Evolutionary conservation across 2,888 invertebrate species (phyloP), one percentile per base, ranked within the genome.

Genomic region (Bedellia somnulentella): DNA sequence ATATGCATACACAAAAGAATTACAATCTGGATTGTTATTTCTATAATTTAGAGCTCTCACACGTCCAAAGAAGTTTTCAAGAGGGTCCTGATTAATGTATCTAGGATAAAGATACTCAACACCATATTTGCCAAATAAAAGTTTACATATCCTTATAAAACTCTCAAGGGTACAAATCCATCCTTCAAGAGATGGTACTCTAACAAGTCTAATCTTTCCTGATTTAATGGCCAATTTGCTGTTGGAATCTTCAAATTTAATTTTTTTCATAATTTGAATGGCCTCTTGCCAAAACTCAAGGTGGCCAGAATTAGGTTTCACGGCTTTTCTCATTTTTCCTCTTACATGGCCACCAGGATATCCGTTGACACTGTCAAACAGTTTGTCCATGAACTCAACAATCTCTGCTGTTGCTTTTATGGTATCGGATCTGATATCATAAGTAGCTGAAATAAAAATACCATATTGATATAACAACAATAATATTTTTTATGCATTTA

Each of bases 51-150:
- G 13, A 5, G 43, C 41, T 27, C 39, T 39, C 15, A 41, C 29
- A 25, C 38, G 27, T 5, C 42, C 43, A 38, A 43, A 44, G 34
- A 42, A 43, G 26, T 32, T 38, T 29, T 44, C 42, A 1, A 43
- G 29, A 14, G 37, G 39, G 24, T 43, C 42, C 29, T 44, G 45
- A 24, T 45, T 45, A 22, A 42, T 21, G 18, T 31, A 3, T 24
- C 43, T 21, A 3, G 40, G 37, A 30, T 43, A 42, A 31, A 32
- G 39, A 33, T 37, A 41, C 11, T 32, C 11, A 9, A 44, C 30
- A 2, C 23, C 28, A 39, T 38, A 36, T 35, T 30, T 25, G 8
- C 35, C 14, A 27, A 44, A 37, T 16, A 39, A 29, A 15, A 41
- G 14, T 29, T 41, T 37, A 2, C 33, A 25, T 29, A 44, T 18